Base-by-base conservation (phyloP, 2,888 invertebrate species). In the Chelonus formosanus region DNA sequence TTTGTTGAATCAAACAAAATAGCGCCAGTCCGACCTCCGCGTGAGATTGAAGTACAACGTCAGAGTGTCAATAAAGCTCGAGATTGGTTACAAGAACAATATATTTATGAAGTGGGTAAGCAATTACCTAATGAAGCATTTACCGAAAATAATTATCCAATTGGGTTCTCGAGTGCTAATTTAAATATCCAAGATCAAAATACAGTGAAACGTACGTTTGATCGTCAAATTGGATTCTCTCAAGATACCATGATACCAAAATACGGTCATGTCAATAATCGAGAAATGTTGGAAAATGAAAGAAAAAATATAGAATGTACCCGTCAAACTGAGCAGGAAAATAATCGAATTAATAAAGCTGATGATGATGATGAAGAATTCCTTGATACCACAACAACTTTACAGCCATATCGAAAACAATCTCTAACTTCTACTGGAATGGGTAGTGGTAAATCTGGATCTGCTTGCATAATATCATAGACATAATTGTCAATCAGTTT, bases 281-380 rank as follows among this genome's bases (percentile, higher is more conserved):
- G n/a, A 6, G 52, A 62, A n/a, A n/a, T 45, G 6, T n/a, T 57
- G 44, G 50, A 61, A 31, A 48, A 60, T 10, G 64, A 47, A 58
- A 50, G 45, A 4, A 50, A 20, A 40, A 31, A 81, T 4, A 77
- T 73, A 35, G 82, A 82, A 57, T 71, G 76, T 2, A 20, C 2
- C 2, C 20, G 20, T 20, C 20, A 20, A 20, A 20, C 20, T 20
- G 20, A 20, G 7, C 73, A 73, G n/a, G 80, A 65, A 69, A 58
- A 63, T 6, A 44, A 7, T 0, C 56, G 59, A 36, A 43, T 69
- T 69, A 31, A 70, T 3, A 76, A 78, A 10, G 73, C 74, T 2
- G 82, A 81, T 55, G 81, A 80, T 0, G 81, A 81, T 43, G 82
- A 84, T 48, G 84, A 84, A 4, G 83, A 81, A 65, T 84, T 78